phyloP scores from a whole-genome alignment of 1,140 invertebrate species.

The Pentalonia nigronervosa region DNA sequence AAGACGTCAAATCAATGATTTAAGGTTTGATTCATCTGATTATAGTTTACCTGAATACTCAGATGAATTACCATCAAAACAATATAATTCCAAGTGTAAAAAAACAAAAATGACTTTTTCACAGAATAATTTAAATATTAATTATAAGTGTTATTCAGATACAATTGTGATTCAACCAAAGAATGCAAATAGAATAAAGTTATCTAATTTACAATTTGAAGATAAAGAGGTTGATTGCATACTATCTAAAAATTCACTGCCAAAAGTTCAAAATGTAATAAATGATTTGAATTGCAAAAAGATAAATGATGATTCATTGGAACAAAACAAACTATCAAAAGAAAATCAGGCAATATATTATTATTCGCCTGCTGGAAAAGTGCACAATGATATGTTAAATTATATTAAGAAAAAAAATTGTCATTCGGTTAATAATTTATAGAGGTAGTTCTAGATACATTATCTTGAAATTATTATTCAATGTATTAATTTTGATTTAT shows the following conservation, averaged over 20 bases:
- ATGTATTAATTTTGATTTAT: background rate
- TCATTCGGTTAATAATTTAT: background rate
- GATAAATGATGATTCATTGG: background rate
- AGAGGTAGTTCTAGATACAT: background rate
- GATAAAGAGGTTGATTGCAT: background rate
- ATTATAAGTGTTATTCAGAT: background rate
- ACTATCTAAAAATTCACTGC: background rate
- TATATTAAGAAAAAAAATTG: background rate
- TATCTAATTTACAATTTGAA: too few relatives aligned
- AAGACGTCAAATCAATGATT: background rate
- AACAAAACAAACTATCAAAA: background rate
- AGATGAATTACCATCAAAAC: background rate
- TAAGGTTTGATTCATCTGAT: background rate
- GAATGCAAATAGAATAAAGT: background rate
- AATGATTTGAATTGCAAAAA: background rate
- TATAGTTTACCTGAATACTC: background rate
- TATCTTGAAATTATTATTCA: background rate
- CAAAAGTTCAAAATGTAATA: conserved; percentile 9
- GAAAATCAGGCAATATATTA: background rate
- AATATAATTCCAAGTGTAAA: background rate
- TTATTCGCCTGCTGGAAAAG: background rate
- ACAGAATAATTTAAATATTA: background rate
- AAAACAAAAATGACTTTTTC: background rate
- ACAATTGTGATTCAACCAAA: background rate
- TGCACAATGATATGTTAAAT: conserved; percentile 13